Base-by-base conservation (phyloP, 2,113 vertebrate genomes). In the Clinocottus analis region DNA sequence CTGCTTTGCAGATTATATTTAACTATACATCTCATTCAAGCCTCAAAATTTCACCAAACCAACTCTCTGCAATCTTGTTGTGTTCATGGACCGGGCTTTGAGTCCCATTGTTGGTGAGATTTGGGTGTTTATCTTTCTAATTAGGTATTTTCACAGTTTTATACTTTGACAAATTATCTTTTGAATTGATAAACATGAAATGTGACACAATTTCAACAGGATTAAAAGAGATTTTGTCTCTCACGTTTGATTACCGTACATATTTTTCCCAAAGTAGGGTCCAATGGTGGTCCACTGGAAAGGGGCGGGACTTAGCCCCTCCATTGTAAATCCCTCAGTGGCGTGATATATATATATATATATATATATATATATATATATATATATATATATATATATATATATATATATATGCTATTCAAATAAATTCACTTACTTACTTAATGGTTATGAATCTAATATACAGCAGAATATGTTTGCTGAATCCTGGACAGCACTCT, bases 401-500 rank as follows among this genome's bases (percentile, higher is more conserved):
- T 33, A 31, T 5, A 6, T 33, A 33, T 33, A 41, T 60, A 29
- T 29, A 11, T 37, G 10, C 25, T 12, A 25, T 39, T 29, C 2
- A 21, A 60, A 56, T 49, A 23, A 5, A 59, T 16, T 2, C 5
- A 25, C 29, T 21, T 29, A 4, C 43, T 21, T 8, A 16, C 31
- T 51, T 51, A 43, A 68, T 41, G 17, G 31, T 56, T 43, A 71
- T 66, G 59, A 55, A 67, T 45, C 16, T 59, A 51, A 17, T 64
- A 12, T 39, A 63, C 51, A 65, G 31, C 55, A 49, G n/a, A 58
- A 58, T 55, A 4, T 6, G 1, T 76, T 63, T 63, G 31, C 39
- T 66, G 51, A 63, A 39, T 72, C 47, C 49, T 73, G 47, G 2
- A 41, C 23, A 41, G 77, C 27, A 13, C 72, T 72, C 21, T 17